These are phyloP conservation scores for Bombus confusus DNA, from an alignment of 1,140 invertebrate species.

Conservation along the genomic window DNA sequence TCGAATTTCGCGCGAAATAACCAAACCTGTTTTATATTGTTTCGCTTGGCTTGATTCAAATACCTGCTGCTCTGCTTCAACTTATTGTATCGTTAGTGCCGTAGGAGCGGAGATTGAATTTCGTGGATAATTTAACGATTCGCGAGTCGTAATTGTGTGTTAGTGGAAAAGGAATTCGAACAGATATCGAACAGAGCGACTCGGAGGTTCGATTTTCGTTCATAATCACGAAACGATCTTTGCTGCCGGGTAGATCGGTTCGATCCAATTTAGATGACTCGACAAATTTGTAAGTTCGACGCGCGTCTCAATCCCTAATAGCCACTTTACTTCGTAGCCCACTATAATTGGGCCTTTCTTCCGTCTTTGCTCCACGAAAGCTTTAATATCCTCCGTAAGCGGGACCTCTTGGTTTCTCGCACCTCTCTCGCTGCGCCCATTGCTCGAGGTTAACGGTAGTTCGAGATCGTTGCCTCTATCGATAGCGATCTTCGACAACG, in stretches of 20 bases:
- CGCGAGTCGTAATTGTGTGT: neutral
- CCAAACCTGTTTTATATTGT: too few species aligned
- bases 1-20: too few species aligned
- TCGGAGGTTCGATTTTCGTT: neutral
- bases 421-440: neutral
- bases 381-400: slow-evolving; percentile 54
- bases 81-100: neutral
- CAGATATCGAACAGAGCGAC: neutral
- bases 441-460: slow-evolving; percentile 44
- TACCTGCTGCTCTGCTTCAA: too few species aligned
- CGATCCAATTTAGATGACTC: slow-evolving; percentile 61
- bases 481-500: slow-evolving; percentile 51
- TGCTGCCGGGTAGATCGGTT: neutral
- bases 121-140: neutral
- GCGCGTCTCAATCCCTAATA: slow-evolving; percentile 63
- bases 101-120: neutral
- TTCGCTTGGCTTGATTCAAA: too few species aligned
- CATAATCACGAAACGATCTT: slow-evolving; percentile 8
- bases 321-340: slow-evolving; percentile 58
- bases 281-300: slow-evolving; percentile 58
- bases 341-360: slow-evolving; percentile 67
- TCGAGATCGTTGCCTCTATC: slow-evolving; percentile 28
- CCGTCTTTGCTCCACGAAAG: slow-evolving; percentile 63
- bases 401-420: slow-evolving; percentile 31
- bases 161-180: neutral